These are phyloP conservation scores for Elephantulus edwardii DNA, from an alignment of 2,113 vertebrate species.

Conservation along the genomic window DNA sequence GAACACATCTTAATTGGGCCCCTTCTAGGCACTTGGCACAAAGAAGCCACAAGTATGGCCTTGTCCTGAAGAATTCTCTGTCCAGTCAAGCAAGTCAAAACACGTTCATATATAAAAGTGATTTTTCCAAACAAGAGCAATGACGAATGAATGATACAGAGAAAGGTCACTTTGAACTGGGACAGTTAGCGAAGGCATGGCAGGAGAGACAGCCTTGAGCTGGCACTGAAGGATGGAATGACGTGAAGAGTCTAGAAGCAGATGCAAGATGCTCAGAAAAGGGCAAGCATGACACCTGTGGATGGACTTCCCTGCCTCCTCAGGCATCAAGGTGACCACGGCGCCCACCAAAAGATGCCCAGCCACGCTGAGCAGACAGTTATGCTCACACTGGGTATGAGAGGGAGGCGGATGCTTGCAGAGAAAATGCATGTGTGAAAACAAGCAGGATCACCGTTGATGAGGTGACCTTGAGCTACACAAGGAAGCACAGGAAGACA, in stretches of 20 bases:
- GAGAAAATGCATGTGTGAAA: neutral
- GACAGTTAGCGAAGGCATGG: neutral
- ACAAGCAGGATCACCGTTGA: neutral
- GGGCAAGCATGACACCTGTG: neutral
- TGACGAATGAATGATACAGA: neutral
- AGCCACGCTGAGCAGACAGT: neutral
- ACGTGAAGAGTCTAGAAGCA: neutral
- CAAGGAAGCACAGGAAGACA: neutral
- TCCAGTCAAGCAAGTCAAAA: neutral
- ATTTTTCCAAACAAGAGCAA: neutral
- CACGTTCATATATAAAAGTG: neutral
- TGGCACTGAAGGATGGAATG: accelerated
- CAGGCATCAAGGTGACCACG: neutral
- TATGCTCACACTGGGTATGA: neutral
- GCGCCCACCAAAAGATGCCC: neutral
- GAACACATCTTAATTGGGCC: neutral
- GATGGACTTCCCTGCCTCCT: neutral
- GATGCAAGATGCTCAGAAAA: neutral
- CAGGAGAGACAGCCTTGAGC: neutral
- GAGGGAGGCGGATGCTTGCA: neutral
- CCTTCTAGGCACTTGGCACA: neutral
- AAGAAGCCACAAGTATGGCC: neutral
- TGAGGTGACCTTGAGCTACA: neutral
- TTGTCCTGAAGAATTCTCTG: neutral
- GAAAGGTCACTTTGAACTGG: neutral